Base-by-base conservation (phyloP, 2,888 invertebrate species). In the Xanthia icteritia region DNA sequence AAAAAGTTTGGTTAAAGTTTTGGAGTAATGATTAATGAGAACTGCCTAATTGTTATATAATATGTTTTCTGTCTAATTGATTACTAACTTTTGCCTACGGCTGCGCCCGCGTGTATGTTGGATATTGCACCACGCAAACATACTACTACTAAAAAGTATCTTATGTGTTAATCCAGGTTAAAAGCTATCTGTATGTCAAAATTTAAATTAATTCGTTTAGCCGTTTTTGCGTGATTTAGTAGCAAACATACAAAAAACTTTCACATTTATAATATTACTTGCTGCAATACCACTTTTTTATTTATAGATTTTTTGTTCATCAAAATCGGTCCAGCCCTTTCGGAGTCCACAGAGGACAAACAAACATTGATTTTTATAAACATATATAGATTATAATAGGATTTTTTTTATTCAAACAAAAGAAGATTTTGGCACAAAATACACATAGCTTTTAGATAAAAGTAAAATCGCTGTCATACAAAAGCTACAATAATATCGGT, bases 1-100 rank as follows among this genome's bases (percentile, higher is more conserved):
- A 58, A 61, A 58, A 64, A 79, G 71, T 79, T 69, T 64, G 69
- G 73, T 77, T 60, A 77, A 45, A 68, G 69, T 60, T 64, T 51
- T 42, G 17, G 20, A 77, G 42, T 64, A 77, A 70, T 75, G 66
- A 75, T 76, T 73, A 72, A 68, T 73, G 61, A 73, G 54, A 77
- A 45, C 54, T 54, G 13, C 13, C 36, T 36, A n/a, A n/a, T n/a
- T n/a, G n/a, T n/a, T n/a, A n/a, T n/a, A n/a, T n/a, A n/a, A n/a
- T n/a, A n/a, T n/a, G 48, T 45, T 66, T 48, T 48, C 23, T 48
- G 23, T 31, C 31, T 51, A 23, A 58, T 27, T 27, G 15, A 58
- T 58, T 15, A 58, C 27, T n/a, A 56, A 0, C 15, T 58, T 58
- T 5, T 27, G 13, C 13, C 13, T 5, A 5, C 15, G 27, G 23